Base-by-base conservation (phyloP, 2,888 invertebrate species). In the Gonocerus acuteangulatus region DNA sequence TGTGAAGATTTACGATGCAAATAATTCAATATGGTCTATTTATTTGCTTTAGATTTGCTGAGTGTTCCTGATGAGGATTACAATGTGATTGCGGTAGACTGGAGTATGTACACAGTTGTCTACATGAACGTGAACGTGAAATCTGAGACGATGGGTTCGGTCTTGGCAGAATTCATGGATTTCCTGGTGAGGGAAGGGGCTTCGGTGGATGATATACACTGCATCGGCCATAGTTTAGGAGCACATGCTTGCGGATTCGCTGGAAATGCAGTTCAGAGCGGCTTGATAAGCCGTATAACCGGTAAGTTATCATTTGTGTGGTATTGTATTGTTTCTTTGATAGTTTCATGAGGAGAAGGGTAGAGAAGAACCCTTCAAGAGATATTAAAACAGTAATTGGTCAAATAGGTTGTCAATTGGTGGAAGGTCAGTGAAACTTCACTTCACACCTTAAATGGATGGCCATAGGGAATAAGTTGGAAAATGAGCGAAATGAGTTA, bases 1-100 rank as follows among this genome's bases (percentile, higher is more conserved):
- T n/a, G n/a, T n/a, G n/a, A n/a, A n/a, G n/a, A n/a, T n/a, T n/a
- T n/a, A n/a, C n/a, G n/a, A n/a, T n/a, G n/a, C n/a, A n/a, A n/a
- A n/a, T n/a, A n/a, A n/a, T n/a, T n/a, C n/a, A n/a, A n/a, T n/a
- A n/a, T n/a, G n/a, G n/a, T n/a, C n/a, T n/a, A n/a, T n/a, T n/a
- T n/a, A n/a, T n/a, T 27, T 27, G 9, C 9, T 27, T 9, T 27
- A 27, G 27, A 27, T 27, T 27, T 27, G 4, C 27, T 27, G 27
- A 27, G 9, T 27, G 27, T 6, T 4, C 4, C 27, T 4, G 9
- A 27, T 27, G 27, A 52, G 2, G 63, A 63, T 15, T 59, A 36
- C 32, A 65, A 65, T 51, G 57, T 65, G 7, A 65, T 65, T 11
- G 65, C 32, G 4, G 60, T 65, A 15, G 65, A 65, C 36, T 65